Base-by-base conservation (phyloP, 1,140 invertebrate genomes). In the Diprion similis region DNA sequence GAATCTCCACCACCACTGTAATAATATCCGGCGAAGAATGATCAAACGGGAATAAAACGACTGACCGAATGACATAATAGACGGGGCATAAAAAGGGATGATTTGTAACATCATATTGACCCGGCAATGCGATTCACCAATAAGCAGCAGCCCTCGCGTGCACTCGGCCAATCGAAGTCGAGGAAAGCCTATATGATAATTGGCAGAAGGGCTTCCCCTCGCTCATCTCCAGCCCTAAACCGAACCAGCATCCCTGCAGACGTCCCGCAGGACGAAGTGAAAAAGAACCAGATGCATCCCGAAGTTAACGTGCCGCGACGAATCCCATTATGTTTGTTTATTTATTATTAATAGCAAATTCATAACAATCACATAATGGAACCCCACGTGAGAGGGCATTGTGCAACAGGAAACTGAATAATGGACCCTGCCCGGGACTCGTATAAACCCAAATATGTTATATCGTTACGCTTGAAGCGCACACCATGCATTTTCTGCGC, bases 271-370 rank as follows among this genome's bases (percentile, higher is more conserved):
- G 11, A 59, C 11, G 51, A 59, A 15, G 51, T 15, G n/a, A 59
- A 59, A 59, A 59, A 17, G 59, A 79, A 83, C 85, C 86, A 87
- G 86, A 87, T 87, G 85, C 82, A 80, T 79, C 77, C 75, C 75
- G 74, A 75, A 82, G 77, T 82, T 87, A 86, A 87, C 80, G 85
- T 83, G 81, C 81, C 85, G 83, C 77, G 81, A 87, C 84, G 83
- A 75, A 19, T 74, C 78, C 73, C 76, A 86, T 88, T 88, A 85
- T 87, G 81, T 83, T 86, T 87, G 83, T 86, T 87, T 87, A 87
- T 87, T 85, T 87, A 87, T 86, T 86, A 87, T 87, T 86, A 87
- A 87, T 88, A 87, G 84, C 82, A 84, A 87, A 86, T 86, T 87
- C 85, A 85, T 87, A 87, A 86, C 83, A 86, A 87, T 86, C 83